phyloP scores from a whole-genome alignment of 2,113 vertebrate genomes.

The Psammodynastes pulverulentus region DNA sequence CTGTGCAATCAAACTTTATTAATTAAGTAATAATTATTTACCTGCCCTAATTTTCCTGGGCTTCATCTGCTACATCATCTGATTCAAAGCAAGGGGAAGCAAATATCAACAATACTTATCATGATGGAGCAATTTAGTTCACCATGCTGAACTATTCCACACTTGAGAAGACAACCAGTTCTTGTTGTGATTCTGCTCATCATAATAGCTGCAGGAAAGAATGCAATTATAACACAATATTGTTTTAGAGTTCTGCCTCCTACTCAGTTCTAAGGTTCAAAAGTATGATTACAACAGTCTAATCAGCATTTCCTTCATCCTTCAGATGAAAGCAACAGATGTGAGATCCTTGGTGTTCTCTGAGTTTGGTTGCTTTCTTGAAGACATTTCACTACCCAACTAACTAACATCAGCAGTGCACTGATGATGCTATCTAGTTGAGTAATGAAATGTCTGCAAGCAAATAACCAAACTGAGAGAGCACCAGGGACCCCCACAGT shows the following conservation, averaged over 20 bases:
- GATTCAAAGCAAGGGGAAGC: neutral
- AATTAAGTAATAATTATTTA: neutral
- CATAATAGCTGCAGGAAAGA: neutral
- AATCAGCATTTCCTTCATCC: conserved; percentile 13
- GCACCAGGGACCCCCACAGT: neutral
- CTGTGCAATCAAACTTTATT: neutral
- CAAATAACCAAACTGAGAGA: neutral
- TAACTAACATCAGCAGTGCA: neutral
- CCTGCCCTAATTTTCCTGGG: neutral
- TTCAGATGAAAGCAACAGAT: conserved; percentile 14
- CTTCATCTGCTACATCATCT: neutral
- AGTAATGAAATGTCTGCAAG: neutral
- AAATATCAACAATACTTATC: neutral
- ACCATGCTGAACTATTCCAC: neutral
- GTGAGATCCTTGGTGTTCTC: neutral
- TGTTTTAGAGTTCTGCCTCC: neutral
- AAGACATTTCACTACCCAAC: neutral
- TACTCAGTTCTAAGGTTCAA: neutral
- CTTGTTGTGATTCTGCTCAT: neutral
- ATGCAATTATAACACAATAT: conserved; percentile 7
- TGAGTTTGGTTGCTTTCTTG: neutral
- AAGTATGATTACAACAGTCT: neutral
- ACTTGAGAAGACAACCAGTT: neutral
- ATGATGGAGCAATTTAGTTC: neutral
- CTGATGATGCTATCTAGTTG: neutral